Percentiles rank a stretch among this genome's conserved stretches.
Conservation (phyloP, 2,113 vertebrate genomes). For the Irena cyanogastra region DNA sequence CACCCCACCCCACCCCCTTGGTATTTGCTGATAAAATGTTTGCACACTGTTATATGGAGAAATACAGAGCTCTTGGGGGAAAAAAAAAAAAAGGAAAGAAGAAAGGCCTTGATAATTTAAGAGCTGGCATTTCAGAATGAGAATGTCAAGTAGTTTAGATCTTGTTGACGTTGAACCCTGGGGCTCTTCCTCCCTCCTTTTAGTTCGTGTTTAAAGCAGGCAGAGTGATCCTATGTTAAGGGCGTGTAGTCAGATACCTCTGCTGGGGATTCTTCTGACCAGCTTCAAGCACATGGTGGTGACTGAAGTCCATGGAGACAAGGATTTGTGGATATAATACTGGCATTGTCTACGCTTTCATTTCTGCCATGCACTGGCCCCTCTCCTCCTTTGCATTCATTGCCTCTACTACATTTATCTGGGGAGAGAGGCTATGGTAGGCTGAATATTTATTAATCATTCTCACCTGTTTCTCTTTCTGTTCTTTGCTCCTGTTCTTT, state of each 20-base stretch:
- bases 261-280: conserved; percentile 12
- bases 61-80: not conserved
- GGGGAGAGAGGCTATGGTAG: not conserved
- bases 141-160: conserved; percentile 50
- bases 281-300: not conserved
- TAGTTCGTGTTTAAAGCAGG: conserved; percentile 5
- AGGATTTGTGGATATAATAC: not conserved
- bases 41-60: not conserved
- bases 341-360: not conserved
- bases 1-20: not conserved
- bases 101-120: conserved; percentile 22
- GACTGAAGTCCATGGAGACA: not conserved
- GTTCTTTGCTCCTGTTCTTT: not conserved
- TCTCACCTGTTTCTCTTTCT: conserved; percentile 12
- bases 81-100: not conserved
- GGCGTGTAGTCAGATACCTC: not conserved
- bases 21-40: conserved; percentile 44
- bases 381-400: conserved; percentile 1
- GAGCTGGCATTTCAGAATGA: conserved; percentile 30
- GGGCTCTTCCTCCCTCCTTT: conserved; percentile 15
- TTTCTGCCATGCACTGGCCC: not conserved
- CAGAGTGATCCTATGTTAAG: not conserved
- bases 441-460: conserved; percentile 29
- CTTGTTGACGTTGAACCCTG: not conserved
- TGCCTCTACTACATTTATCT: not conserved